These are phyloP conservation scores for Brienomyrus brachyistius DNA, from an alignment of 2,113 vertebrate genomes.

Conservation along the genomic window DNA sequence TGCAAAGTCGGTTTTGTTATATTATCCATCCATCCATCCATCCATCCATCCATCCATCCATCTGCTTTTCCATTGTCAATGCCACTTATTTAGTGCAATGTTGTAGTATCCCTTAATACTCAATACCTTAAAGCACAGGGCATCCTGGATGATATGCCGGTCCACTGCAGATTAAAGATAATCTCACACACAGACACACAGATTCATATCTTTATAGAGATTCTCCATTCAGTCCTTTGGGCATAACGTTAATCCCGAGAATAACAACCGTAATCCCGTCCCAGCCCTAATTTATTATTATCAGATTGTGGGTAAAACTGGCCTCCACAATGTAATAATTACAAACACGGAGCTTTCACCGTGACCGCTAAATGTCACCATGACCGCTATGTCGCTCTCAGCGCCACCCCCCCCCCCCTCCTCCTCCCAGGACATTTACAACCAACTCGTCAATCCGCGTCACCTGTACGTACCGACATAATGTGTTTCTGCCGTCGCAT, in stretches of 20 bases:
- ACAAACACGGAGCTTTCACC: slow-evolving; percentile 18
- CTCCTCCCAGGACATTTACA: not conserved
- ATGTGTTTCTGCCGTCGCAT: not conserved
- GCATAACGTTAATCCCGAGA: not conserved
- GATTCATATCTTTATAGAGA: not conserved
- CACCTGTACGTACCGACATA: not conserved
- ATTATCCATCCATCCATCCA: not conserved
- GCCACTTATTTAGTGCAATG: not conserved
- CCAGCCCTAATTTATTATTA: not conserved
- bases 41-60: not conserved
- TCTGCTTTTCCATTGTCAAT: not conserved
- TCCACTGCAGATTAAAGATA: not conserved
- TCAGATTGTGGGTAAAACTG: not conserved
- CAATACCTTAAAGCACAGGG: not conserved
- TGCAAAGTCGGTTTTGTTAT: not conserved
- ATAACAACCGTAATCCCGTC: not conserved
- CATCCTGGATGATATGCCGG: not conserved
- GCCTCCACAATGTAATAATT: not conserved
- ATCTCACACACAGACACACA: not conserved
- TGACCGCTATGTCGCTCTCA: too few species aligned
- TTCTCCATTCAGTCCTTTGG: not conserved
- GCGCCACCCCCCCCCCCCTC: too few species aligned
- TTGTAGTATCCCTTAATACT: too few species aligned
- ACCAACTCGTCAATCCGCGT: not conserved
- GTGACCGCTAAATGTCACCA: not conserved